Evolutionary conservation across 2,797 vertebrate genomes (phyloP).

Genomic region (Oreortyx pictus): DNA sequence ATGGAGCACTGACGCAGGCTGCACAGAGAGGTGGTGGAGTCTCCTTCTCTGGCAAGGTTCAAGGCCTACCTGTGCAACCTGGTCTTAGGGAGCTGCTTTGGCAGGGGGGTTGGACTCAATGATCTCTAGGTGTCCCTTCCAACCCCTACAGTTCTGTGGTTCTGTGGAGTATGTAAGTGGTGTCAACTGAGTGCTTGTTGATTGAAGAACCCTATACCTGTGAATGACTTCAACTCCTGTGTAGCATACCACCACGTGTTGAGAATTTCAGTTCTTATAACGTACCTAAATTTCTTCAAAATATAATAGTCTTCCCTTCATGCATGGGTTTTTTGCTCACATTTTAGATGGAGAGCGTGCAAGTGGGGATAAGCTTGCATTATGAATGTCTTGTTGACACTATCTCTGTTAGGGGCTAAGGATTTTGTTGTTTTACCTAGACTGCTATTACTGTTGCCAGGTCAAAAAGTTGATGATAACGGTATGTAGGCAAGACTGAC

Average conservation of each 20-base stretch:
- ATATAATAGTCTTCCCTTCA: not conserved
- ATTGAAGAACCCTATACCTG: rapidly evolving
- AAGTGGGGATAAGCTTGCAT: not conserved
- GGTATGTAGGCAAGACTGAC: not conserved
- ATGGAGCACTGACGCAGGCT: too few species aligned
- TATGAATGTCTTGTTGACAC: rapidly evolving
- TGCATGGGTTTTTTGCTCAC: not conserved
- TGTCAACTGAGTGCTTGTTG: not conserved
- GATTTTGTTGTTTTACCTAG: not conserved
- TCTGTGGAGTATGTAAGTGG: not conserved
- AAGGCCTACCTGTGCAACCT: too few species aligned
- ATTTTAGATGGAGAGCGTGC: not conserved
- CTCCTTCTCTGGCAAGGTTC: too few species aligned
- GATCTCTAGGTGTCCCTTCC: too few species aligned
- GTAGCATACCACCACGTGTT: rapidly evolving
- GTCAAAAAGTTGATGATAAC: not conserved
- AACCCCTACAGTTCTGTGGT: too few species aligned
- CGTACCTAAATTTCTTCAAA: rapidly evolving
- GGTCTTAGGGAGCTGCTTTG: too few species aligned
- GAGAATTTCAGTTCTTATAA: not conserved
- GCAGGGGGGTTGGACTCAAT: too few species aligned
- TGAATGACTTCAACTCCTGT: rapidly evolving
- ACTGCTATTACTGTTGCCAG: not conserved
- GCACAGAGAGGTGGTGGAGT: too few species aligned
- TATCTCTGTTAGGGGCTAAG: not conserved